Evolutionary conservation across 2,113 vertebrate species (phyloP).

Genomic region (Grammomys dolichurus): DNA sequence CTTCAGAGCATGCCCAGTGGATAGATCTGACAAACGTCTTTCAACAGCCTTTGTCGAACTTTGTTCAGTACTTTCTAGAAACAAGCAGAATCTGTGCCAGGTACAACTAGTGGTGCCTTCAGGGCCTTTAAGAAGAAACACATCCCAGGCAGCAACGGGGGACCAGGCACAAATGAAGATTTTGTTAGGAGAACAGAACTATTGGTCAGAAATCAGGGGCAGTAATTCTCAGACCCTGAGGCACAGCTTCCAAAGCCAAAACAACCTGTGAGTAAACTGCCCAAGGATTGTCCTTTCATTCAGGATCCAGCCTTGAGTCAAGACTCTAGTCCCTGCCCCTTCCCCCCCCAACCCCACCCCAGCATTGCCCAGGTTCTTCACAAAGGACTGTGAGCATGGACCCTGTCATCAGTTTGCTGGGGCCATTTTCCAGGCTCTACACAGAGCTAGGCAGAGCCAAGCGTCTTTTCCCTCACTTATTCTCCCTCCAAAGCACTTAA

Average conservation of each 20-base stretch:
- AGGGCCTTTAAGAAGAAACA: background rate
- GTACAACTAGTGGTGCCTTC: background rate
- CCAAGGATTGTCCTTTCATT: background rate
- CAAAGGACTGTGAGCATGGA: background rate
- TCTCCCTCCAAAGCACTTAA: background rate
- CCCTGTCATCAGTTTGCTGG: background rate
- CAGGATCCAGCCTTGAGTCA: background rate
- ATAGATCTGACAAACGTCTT: background rate
- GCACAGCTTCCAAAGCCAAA: background rate
- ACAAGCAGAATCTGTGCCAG: background rate
- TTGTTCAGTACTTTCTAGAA: background rate
- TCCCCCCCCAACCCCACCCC: no score
- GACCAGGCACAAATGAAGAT: background rate
- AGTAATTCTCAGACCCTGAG: background rate
- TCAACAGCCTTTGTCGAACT: background rate
- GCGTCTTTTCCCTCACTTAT: background rate
- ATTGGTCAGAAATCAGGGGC: background rate
- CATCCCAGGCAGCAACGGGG: background rate
- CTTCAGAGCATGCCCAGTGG: background rate
- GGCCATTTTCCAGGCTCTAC: background rate
- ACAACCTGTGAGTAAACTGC: background rate
- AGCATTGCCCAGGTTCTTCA: background rate
- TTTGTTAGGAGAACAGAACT: background rate
- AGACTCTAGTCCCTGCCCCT: background rate
- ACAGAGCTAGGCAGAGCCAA: background rate